Percentiles rank a stretch among this genome's conserved stretches.
phyloP scores from a whole-genome alignment of 2,888 invertebrate genomes.

The Pecten maximus region DNA sequence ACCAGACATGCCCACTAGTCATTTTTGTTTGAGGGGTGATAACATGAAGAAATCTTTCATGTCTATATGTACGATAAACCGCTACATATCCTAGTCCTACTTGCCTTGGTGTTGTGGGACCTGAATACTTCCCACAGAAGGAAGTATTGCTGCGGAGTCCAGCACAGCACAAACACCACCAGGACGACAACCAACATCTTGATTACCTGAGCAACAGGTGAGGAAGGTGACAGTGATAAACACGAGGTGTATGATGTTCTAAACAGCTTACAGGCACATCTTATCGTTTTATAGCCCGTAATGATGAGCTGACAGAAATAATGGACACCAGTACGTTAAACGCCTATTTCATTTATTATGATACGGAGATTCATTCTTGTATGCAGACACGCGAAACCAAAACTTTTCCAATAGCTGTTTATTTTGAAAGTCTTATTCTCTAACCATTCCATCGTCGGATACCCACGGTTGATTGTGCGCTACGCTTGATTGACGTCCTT shows the following conservation, averaged over 20 bases:
- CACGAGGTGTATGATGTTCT: too few species aligned
- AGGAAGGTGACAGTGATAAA: not conserved
- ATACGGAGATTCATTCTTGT: too few species aligned
- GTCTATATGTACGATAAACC: not conserved
- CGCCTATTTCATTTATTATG: not conserved
- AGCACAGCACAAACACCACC: conserved; percentile 71
- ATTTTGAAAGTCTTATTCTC: too few species aligned
- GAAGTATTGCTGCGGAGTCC: conserved; percentile 76
- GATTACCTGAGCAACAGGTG: conserved; percentile 63
- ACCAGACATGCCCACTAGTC: not conserved
- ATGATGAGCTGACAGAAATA: conserved; percentile 5
- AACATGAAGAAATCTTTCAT: not conserved
- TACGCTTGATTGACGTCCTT: too few species aligned
- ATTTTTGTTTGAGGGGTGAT: not conserved
- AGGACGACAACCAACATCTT: conserved; percentile 73
- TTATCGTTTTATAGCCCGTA: not conserved
- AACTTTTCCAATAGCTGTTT: too few species aligned
- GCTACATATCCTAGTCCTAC: conserved; percentile 31
- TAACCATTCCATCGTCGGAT: too few species aligned
- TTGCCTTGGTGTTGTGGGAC: conserved; percentile 28
- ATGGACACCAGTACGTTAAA: not conserved
- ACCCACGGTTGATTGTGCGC: too few species aligned
- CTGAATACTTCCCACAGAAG: conserved; percentile 71
- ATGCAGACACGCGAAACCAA: too few species aligned
- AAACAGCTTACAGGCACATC: not conserved